Evolutionary conservation across 2,888 invertebrate species (phyloP), one percentile per base, ranked within the genome.

Genomic region (Zootermopsis nevadensis): DNA sequence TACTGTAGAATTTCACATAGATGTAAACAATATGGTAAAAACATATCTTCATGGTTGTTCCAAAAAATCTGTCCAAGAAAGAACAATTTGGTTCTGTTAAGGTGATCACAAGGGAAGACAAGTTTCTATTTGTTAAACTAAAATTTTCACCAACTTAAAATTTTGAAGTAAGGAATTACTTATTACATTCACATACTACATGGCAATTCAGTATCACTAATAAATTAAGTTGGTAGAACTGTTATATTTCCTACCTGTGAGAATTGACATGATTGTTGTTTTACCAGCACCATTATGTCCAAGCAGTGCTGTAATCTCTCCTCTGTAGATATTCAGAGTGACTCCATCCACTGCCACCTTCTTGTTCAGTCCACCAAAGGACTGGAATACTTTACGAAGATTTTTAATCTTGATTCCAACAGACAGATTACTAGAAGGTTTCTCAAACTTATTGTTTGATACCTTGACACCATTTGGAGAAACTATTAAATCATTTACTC

Each of bases 271-370:
- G 27, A 94, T 93, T 0, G 95, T 95, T n/a, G 94, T 94, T 88
- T 97, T 97, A 53, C 96, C 96, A 6, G 96, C 97, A 15, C 97
- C 97, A 88, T 97, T 97, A 88, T 96, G 96, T 0, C 98, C 98
- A 30, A 98, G 90, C 30, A 98, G 90, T 0, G 95, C 95, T 0
- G 97, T 97, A 69, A 98, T 97, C 89, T 97, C 95, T 0, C 95
- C 95, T 87, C 94, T 92, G 87, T 94, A 95, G 87, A 97, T 94
- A 85, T 95, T 93, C 88, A 97, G 89, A 19, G 92, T 92, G 48
- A 97, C 91, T 84, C 94, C 91, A 86, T 93, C 91, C 0, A 98
- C 93, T 30, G 95, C 97, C 7, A 90, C 87, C 86, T 89, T 90
- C 87, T 89, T 89, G 12, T 87, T 15, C 27, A 35, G 30, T 24